Conservation (phyloP, 2,888 invertebrate genomes). For the Bursaphelenchus okinawaensis region DNA sequence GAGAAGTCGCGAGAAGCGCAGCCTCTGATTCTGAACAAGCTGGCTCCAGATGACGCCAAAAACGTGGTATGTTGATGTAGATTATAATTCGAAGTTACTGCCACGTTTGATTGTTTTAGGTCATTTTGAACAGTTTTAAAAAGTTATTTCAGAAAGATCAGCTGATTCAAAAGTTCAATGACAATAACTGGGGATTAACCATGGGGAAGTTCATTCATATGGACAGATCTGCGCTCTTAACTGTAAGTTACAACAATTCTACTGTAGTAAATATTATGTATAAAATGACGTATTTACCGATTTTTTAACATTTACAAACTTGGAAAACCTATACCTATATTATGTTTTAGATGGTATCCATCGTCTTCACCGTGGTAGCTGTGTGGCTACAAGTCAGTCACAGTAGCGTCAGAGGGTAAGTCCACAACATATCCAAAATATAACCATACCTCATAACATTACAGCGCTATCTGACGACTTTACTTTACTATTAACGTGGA, state of each 20-base stretch:
- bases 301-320: no score
- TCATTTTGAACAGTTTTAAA: background rate
- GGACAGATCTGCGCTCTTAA: slow-evolving; percentile 13
- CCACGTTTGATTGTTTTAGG: background rate
- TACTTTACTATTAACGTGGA: no score
- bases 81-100: no score
- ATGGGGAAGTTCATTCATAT: slow-evolving; percentile 18
- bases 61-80: background rate
- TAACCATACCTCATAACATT: no score
- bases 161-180: slow-evolving; percentile 15
- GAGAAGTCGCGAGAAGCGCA: slow-evolving; percentile 17
- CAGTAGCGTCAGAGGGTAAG: no score
- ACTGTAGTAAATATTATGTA: no score
- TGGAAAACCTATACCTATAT: no score
- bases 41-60: slow-evolving; percentile 15
- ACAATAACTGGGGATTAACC: slow-evolving; percentile 13
- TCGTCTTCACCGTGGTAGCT: slow-evolving; percentile 16
- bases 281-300: no score
- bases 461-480: no score
- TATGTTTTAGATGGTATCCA: slow-evolving; percentile 16
- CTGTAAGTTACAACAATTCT: no score
- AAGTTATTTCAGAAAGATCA: slow-evolving; percentile 18
- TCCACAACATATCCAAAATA: no score
- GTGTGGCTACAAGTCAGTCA: slow-evolving; percentile 17
- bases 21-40: slow-evolving; percentile 4